phyloP scores from a whole-genome alignment of 2,797 vertebrate species.

The Choloepus didactylus region DNA sequence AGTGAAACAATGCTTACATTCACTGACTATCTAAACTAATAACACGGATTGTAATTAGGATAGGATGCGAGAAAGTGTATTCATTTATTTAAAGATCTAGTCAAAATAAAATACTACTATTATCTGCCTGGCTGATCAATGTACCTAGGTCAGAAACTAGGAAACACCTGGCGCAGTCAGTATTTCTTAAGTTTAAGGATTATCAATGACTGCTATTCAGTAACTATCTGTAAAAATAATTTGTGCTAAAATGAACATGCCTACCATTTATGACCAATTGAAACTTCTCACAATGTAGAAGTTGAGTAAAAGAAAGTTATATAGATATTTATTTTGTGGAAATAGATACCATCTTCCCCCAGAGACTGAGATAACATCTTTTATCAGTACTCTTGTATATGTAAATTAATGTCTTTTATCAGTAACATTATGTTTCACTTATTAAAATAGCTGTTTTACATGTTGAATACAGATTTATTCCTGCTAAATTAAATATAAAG shows the following conservation, averaged over 20 bases:
- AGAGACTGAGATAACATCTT: neutral
- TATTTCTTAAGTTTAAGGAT: conserved; percentile 21
- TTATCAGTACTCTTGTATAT: neutral
- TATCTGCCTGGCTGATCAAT: neutral
- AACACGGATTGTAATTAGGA: neutral
- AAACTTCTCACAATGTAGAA: neutral
- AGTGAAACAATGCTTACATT: conserved; percentile 60
- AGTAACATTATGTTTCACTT: conserved; percentile 46
- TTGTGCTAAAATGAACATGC: neutral
- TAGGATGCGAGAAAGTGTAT: neutral
- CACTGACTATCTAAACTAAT: conserved; percentile 61
- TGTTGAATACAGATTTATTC: conserved; percentile 24
- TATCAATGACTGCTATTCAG: neutral
- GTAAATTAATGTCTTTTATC: conserved; percentile 63
- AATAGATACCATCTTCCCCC: neutral
- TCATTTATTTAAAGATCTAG: conserved; percentile 11
- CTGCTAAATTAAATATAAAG: conserved; percentile 74
- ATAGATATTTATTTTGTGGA: neutral
- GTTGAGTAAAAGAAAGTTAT: neutral
- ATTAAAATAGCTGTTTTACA: neutral
- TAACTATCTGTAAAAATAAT: conserved; percentile 9
- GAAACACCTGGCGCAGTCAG: neutral
- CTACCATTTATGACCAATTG: neutral
- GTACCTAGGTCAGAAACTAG: neutral
- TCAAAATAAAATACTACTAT: neutral